Evolutionary conservation across 2,888 invertebrate genomes (phyloP).

Genomic region (Sesamia inferens): DNA sequence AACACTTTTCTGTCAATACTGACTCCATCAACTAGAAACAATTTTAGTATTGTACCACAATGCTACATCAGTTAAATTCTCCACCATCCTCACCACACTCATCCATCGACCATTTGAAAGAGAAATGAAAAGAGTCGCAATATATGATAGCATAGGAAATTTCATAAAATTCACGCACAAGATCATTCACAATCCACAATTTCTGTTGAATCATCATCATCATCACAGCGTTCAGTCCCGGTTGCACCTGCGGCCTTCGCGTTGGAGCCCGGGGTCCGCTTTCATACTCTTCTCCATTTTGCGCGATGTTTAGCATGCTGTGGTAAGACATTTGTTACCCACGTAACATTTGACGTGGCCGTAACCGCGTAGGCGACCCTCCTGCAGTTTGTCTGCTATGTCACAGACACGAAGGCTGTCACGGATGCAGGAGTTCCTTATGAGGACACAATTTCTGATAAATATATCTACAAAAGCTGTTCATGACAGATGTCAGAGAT

Average conservation of each 20-base stretch:
- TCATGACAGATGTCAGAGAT: background rate
- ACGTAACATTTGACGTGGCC: too few species aligned
- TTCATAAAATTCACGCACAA: background rate
- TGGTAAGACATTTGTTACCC: too few species aligned
- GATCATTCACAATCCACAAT: background rate
- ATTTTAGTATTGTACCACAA: background rate
- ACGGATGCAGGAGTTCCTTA: too few species aligned
- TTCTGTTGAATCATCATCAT: background rate
- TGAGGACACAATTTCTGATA: background rate
- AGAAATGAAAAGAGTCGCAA: background rate
- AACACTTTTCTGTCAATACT: background rate
- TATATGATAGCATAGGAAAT: background rate
- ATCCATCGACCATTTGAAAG: background rate
- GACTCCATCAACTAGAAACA: background rate
- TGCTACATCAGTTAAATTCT: background rate
- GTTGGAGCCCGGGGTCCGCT: too few species aligned
- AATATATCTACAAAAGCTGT: background rate
- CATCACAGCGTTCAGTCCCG: too few species aligned
- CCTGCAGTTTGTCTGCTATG: too few species aligned
- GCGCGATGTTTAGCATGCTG: too few species aligned
- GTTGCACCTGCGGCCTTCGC: too few species aligned
- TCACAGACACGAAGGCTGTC: too few species aligned
- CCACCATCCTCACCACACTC: too few species aligned
- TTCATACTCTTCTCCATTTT: too few species aligned
- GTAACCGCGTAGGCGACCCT: too few species aligned